A percentile compares a stretch with the other conserved stretches of the same genome.
phyloP scores from a whole-genome alignment of 1,140 invertebrate species.

The roundworm (Caenorhabditis elegans) region DNA sequence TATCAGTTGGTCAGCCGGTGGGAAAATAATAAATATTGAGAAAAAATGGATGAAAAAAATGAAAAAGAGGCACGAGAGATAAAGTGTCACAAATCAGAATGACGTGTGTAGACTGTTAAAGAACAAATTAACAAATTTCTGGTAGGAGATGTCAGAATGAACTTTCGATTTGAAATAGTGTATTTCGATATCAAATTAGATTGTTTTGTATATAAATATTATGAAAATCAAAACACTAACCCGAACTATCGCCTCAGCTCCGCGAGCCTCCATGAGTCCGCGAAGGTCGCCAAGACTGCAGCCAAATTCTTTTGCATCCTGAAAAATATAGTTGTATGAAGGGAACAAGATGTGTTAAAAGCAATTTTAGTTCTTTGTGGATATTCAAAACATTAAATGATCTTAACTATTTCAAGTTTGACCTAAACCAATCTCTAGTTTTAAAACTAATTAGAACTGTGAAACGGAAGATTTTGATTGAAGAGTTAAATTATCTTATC shows the following conservation, averaged over 20 bases:
- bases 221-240: conserved; percentile 17
- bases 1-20: conserved; percentile 25
- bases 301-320: conserved; percentile 39
- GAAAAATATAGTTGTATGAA: not conserved
- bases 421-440: too few relatives aligned
- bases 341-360: too few relatives aligned
- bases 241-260: conserved; percentile 80
- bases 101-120: not conserved
- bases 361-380: too few relatives aligned
- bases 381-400: too few relatives aligned
- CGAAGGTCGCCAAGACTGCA: conserved; percentile 83
- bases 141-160: too few relatives aligned
- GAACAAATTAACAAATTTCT: not conserved
- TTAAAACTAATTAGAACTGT: too few relatives aligned
- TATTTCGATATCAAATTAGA: too few relatives aligned
- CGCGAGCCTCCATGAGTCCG: conserved; percentile 92
- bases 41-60: not conserved
- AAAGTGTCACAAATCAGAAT: conserved; percentile 46
- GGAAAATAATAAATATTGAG: not conserved
- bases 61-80: not conserved
- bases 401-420: too few relatives aligned
- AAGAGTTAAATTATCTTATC: too few relatives aligned
- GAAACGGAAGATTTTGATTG: too few relatives aligned
- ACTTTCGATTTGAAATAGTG: too few relatives aligned
- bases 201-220: too few relatives aligned